Conservation (phyloP, 2,888 invertebrate genomes). For the Drosophila greeni region DNA sequence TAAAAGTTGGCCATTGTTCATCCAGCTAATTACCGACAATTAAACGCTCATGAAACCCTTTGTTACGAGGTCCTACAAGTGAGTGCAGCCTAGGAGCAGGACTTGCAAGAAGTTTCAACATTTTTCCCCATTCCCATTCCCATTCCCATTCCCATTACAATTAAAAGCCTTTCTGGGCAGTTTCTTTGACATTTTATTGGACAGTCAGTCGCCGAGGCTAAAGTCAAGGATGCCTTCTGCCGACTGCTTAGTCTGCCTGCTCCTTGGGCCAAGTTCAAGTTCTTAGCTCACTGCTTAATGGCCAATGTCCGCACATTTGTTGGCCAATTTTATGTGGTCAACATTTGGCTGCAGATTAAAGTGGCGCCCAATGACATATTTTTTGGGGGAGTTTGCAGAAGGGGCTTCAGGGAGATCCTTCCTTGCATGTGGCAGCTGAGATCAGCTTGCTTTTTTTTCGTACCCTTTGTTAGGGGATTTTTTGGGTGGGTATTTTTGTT, state of each 20-base stretch:
- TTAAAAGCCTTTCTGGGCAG: conserved; percentile 60
- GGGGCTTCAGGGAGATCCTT: conserved; percentile 40
- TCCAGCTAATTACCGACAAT: conserved; percentile 67
- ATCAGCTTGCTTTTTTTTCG: conserved; percentile 1
- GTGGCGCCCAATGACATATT: conserved; percentile 9
- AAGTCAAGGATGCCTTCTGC: conserved; percentile 8
- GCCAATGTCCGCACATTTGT: conserved; percentile 38
- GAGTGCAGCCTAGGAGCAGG: neutral
- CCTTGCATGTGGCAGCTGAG: conserved; percentile 35
- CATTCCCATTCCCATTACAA: conserved; percentile 58
- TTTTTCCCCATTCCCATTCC: conserved; percentile 8
- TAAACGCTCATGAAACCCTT: conserved; percentile 53
- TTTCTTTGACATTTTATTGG: conserved; percentile 73
- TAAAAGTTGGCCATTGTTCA: conserved; percentile 47
- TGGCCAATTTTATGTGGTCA: conserved; percentile 32
- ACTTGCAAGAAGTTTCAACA: conserved; percentile 24
- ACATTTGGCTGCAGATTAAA: conserved; percentile 31
- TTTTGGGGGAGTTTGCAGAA: conserved; percentile 7
- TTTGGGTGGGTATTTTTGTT: neutral
- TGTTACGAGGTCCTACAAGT: conserved; percentile 29
- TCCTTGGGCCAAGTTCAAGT: conserved; percentile 28
- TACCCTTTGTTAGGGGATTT: neutral
- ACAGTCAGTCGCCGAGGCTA: conserved; percentile 34
- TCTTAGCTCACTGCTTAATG: conserved; percentile 23
- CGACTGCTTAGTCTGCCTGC: conserved; percentile 21